Conservation (phyloP, 2,113 vertebrate species). For the Saguinus imperator region DNA sequence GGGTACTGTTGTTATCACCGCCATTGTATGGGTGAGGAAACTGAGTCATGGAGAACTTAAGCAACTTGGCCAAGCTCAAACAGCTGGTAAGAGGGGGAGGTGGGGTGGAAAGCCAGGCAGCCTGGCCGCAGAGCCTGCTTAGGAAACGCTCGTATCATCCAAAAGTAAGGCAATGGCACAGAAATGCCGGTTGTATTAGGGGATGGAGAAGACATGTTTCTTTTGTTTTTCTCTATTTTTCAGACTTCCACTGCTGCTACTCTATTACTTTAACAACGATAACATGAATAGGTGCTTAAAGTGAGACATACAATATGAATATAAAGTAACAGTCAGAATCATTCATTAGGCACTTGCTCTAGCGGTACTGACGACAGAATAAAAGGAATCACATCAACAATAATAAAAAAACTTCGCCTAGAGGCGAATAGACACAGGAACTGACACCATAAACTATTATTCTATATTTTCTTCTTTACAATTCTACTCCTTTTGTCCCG, state of each 20-base stretch:
- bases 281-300: conserved; percentile 25
- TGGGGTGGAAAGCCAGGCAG: fast-evolving
- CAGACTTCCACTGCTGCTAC: not conserved
- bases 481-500: not conserved
- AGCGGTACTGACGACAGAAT: not conserved
- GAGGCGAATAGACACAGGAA: not conserved
- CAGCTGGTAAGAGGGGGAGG: not conserved
- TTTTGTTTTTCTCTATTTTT: not conserved
- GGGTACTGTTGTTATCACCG: not conserved
- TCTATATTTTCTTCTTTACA: not conserved
- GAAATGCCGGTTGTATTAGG: not conserved
- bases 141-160: not conserved
- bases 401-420: conserved; percentile 20
- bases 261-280: not conserved
- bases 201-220: not conserved
- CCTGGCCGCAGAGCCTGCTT: not conserved
- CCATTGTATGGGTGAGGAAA: not conserved
- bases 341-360: not conserved
- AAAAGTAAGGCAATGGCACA: not conserved
- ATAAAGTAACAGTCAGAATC: conserved; percentile 34
- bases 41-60: not conserved
- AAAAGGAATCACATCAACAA: conserved; percentile 19
- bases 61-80: not conserved
- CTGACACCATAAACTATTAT: not conserved
- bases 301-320: not conserved